These are phyloP conservation scores for Eristalinus sepulchralis DNA, from an alignment of 2,888 invertebrate species.

Conservation along the genomic window DNA sequence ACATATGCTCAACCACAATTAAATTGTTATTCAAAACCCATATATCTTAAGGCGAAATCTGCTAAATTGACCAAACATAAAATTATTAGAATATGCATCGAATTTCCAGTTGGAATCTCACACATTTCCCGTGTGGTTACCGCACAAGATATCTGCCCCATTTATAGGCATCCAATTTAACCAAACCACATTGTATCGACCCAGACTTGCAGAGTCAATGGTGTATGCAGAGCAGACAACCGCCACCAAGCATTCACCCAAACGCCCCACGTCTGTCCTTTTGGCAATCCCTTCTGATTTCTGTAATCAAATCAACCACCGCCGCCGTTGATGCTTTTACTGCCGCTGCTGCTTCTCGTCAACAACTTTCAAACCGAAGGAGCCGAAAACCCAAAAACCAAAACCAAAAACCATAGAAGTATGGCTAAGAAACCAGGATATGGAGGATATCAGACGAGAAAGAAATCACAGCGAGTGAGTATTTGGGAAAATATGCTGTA, in stretches of 20 bases:
- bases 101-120: neutral
- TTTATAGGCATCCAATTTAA: neutral
- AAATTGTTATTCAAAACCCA: too few species aligned
- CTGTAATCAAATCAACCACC: slow-evolving; percentile 29
- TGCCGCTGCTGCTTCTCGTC: neutral
- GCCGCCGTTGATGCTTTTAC: neutral
- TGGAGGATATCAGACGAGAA: neutral
- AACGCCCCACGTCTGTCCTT: neutral
- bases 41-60: too few species aligned
- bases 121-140: neutral
- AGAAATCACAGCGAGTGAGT: slow-evolving; percentile 34
- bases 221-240: neutral
- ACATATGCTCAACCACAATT: too few species aligned
- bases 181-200: slow-evolving; percentile 10
- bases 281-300: slow-evolving; percentile 36
- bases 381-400: neutral
- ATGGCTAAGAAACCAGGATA: neutral
- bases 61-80: neutral
- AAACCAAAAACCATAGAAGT: slow-evolving; percentile 9
- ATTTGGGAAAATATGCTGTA: slow-evolving; percentile 57
- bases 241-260: neutral
- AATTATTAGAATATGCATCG: neutral
- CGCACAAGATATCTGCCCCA: neutral
- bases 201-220: neutral
- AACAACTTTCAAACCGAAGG: slow-evolving; percentile 14